Conservation (phyloP, 2,113 vertebrate genomes). For the Tautogolabrus adspersus region DNA sequence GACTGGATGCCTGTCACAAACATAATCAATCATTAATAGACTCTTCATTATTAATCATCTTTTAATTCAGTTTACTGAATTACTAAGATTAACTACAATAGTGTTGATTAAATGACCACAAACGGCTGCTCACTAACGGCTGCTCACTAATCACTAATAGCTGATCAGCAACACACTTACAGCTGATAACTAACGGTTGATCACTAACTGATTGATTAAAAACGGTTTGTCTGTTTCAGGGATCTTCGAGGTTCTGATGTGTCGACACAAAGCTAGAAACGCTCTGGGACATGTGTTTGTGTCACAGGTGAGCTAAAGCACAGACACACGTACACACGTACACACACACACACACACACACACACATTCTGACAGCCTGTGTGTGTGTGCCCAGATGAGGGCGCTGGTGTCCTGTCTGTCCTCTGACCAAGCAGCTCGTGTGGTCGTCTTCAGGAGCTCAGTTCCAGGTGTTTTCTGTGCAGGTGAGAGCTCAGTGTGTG, state of each 20-base stretch:
- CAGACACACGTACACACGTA: neutral
- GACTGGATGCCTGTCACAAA: no score
- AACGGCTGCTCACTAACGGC: no score
- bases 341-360: neutral
- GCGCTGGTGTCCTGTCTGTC: slow-evolving; percentile 84
- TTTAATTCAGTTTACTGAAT: no score
- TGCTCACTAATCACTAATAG: no score
- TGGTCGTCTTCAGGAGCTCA: slow-evolving; percentile 90
- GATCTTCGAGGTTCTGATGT: slow-evolving; percentile 91
- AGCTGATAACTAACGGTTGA: no score
- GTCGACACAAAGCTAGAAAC: slow-evolving; percentile 88
- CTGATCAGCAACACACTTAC: no score
- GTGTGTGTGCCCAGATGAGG: slow-evolving; percentile 83
- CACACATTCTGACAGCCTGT: neutral
- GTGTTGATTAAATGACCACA: no score
- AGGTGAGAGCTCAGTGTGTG: slow-evolving; percentile 76
- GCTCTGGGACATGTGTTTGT: slow-evolving; percentile 92
- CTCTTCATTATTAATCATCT: no score
- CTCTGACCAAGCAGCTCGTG: slow-evolving; percentile 83
- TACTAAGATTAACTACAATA: no score
- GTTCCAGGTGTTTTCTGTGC: slow-evolving; percentile 94
- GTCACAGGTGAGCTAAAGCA: slow-evolving; percentile 85
- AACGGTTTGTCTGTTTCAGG: slow-evolving; percentile 63
- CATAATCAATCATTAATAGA: no score
- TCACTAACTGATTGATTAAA: neutral